Base-by-base conservation (phyloP, 2,113 vertebrate species). In the Sterna hirundo region DNA sequence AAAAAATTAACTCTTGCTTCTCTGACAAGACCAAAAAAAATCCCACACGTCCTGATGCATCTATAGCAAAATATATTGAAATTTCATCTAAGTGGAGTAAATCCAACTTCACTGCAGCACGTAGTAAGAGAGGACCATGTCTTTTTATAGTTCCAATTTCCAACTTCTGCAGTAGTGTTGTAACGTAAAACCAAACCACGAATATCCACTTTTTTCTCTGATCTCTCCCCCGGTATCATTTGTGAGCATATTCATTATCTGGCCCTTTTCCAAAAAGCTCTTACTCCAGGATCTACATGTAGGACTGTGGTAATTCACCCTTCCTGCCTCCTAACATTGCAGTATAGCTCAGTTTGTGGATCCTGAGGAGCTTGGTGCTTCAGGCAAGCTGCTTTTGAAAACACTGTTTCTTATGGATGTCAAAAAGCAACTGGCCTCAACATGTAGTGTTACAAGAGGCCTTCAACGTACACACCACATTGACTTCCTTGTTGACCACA, bases 51-150 rank as follows among this genome's bases (percentile, higher is more conserved):
- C 42, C 54, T 70, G 38, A 57, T 4, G 58, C 49, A 86, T 47
- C 55, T 36, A 46, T 2, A 66, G n/a, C 15, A 84, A 81, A 89
- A 49, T 12, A 34, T 0, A 66, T 38, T 2, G 5, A 78, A 15
- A 70, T 54, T 46, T 54, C 76, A 44, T 10, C 11, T 16, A 49
- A 13, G 4, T 30, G 17, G 55, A 62, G 32, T 8, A 66, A 66
- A 81, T 38, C 13, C 3, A 46, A 21, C 11, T 36, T 40, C 64
- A 62, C 27, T 32, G 54, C 44, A 80, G 60, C 38, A 25, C 0
- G 0, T 1, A 20, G 9, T 3, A 27, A 71, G 32, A 58, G 21
- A 46, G 5, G 20, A 15, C 2, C 2, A 1, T 1, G 6, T 5
- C 13, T 34, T 36, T 46, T 69, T 55, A 10, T 2, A 69, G 15